Conservation (phyloP, 2,113 vertebrate species). For the Microtus richardsoni region DNA sequence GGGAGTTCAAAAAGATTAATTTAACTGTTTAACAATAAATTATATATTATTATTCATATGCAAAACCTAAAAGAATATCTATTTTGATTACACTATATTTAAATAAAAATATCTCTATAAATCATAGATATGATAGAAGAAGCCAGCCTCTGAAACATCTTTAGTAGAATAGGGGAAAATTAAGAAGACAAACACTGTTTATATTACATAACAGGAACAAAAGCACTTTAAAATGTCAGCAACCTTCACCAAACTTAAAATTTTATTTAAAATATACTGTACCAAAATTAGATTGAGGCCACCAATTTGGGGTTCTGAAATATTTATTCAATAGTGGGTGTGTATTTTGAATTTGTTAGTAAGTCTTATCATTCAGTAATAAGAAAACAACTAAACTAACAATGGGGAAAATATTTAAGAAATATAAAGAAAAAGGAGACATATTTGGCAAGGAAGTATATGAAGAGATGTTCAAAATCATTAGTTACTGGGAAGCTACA, state of each 20-base stretch:
- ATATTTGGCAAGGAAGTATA: not conserved
- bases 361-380: not conserved
- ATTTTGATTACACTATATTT: not conserved
- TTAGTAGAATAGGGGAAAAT: constrained; percentile 18
- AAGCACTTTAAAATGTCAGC: not conserved
- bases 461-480: not conserved
- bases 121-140: not conserved
- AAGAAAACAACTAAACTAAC: not conserved
- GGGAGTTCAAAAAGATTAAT: not conserved
- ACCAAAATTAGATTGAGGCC: not conserved
- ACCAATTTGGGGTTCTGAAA: not conserved
- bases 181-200: not conserved
- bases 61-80: constrained; percentile 10
- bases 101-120: not conserved
- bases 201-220: not conserved
- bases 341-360: not conserved
- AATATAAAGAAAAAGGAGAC: not conserved
- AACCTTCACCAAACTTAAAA: not conserved
- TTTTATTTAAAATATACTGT: not conserved
- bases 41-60: not conserved
- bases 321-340: not conserved
- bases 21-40: not conserved
- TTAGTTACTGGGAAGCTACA: not conserved
- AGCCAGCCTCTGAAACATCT: not conserved
- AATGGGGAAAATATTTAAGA: not conserved